Percentiles rank a stretch among this genome's conserved stretches.
Evolutionary conservation across 2,113 vertebrate species (phyloP).

Genomic region (Bettongia penicillata): DNA sequence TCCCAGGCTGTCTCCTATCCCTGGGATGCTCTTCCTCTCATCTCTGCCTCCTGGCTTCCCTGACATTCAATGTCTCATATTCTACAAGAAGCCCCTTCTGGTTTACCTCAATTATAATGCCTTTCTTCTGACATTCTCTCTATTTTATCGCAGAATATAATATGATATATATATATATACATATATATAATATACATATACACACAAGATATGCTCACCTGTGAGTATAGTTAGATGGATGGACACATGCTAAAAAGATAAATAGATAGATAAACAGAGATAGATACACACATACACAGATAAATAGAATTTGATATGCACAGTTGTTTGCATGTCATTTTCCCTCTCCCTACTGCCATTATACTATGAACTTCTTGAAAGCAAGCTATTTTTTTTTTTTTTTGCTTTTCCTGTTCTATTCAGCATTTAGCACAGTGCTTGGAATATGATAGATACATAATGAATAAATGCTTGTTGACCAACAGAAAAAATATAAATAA

Average conservation of each 20-base stretch:
- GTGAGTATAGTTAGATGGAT: no score
- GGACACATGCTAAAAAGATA: no score
- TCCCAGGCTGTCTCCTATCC: neutral
- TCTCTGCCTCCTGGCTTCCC: neutral
- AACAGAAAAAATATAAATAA: neutral
- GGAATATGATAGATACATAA: no score
- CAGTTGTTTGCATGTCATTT: no score
- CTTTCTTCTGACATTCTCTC: neutral
- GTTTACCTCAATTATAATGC: neutral
- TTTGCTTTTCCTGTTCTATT: no score
- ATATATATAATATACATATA: no score
- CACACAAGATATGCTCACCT: no score
- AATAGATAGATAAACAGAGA: no score
- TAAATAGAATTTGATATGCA: no score
- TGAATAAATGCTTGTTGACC: neutral
- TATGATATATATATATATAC: neutral
- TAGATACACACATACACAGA: no score
- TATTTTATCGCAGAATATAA: neutral
- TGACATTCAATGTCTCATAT: neutral
- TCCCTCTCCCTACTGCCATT: neutral
- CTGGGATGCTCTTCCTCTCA: neutral
- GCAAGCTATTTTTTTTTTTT: no score
- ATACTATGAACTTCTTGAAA: neutral
- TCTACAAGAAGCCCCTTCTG: neutral
- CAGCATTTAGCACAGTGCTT: no score